These are phyloP conservation scores for Cinclus cinclus DNA, from an alignment of 2,113 vertebrate genomes.

Conservation along the genomic window DNA sequence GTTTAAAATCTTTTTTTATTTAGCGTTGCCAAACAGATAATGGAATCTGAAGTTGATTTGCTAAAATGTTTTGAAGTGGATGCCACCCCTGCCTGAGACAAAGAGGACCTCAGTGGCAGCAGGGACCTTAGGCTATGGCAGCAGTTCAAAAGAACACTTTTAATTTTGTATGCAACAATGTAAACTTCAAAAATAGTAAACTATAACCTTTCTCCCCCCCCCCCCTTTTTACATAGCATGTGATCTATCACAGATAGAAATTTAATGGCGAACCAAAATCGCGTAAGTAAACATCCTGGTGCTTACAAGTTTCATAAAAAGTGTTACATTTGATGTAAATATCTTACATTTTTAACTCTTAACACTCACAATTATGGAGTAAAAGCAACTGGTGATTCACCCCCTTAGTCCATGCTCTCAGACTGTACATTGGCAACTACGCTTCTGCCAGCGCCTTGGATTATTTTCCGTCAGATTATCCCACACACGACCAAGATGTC, in stretches of 20 bases:
- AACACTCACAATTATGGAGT: constrained; percentile 69
- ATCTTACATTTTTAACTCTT: constrained; percentile 63
- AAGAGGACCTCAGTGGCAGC: constrained; percentile 69
- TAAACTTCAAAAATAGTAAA: constrained; percentile 86
- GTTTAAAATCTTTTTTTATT: constrained; percentile 76
- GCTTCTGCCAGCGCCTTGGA: constrained; percentile 26
- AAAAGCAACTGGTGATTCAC: constrained; percentile 68
- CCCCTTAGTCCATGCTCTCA: constrained; percentile 30
- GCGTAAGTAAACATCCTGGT: constrained; percentile 75
- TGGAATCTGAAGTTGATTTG: constrained; percentile 77
- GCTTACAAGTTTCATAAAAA: constrained; percentile 79
- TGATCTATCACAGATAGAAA: constrained; percentile 84
- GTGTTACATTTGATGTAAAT: constrained; percentile 72
- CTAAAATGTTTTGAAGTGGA: constrained; percentile 76
- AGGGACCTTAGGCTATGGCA: constrained; percentile 73
- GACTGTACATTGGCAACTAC: constrained; percentile 2
- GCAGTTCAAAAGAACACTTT: constrained; percentile 76
- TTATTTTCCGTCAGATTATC: constrained; percentile 35
- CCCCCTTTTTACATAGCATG: constrained; percentile 69
- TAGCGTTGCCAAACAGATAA: constrained; percentile 77
- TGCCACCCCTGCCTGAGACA: constrained; percentile 65
- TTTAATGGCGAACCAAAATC: constrained; percentile 77
- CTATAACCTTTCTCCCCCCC: constrained; percentile 59
- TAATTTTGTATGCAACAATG: constrained; percentile 79
- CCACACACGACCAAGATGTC: not conserved